A percentile compares a stretch with the other conserved stretches of the same genome.
phyloP scores from a whole-genome alignment of 2,797 vertebrate species.

The Cottoperca gobio region DNA sequence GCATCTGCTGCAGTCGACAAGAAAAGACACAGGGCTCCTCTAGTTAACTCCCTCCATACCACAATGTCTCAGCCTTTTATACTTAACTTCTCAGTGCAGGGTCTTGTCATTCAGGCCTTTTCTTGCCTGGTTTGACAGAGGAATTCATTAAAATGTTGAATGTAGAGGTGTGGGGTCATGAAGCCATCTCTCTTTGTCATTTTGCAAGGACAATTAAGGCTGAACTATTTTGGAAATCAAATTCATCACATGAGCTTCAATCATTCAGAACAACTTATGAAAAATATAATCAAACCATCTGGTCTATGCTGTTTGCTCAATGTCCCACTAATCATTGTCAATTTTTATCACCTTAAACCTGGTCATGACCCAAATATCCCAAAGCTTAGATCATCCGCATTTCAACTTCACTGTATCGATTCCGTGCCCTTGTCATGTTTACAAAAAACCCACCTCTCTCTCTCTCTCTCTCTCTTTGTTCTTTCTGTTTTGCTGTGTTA shows the following conservation, averaged over 20 bases:
- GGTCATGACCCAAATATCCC: not conserved
- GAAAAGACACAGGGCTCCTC: constrained; percentile 73
- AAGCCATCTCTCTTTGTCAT: constrained; percentile 24
- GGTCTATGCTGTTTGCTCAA: not conserved
- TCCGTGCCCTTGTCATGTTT: constrained; percentile 24
- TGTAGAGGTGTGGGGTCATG: not conserved
- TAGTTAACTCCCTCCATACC: constrained; percentile 66
- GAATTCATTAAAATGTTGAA: constrained; percentile 28
- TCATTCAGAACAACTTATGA: not conserved
- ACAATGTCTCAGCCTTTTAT: constrained; percentile 43
- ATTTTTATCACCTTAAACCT: constrained; percentile 1
- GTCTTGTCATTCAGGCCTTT: constrained; percentile 46
- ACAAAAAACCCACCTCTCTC: not conserved
- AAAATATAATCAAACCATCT: not conserved
- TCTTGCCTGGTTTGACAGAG: constrained; percentile 20
- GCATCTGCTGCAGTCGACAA: constrained; percentile 88
- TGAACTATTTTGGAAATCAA: not conserved
- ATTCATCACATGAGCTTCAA: not conserved
- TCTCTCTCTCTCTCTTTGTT: not conserved
- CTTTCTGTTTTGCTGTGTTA: constrained; percentile 31
- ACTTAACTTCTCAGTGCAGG: constrained; percentile 33
- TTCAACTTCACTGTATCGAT: not conserved
- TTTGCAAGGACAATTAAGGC: not conserved
- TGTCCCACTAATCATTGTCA: not conserved
- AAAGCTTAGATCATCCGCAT: not conserved